Evolutionary conservation across 2,113 vertebrate species (phyloP).

Genomic region (Stegostoma tigrinum): DNA sequence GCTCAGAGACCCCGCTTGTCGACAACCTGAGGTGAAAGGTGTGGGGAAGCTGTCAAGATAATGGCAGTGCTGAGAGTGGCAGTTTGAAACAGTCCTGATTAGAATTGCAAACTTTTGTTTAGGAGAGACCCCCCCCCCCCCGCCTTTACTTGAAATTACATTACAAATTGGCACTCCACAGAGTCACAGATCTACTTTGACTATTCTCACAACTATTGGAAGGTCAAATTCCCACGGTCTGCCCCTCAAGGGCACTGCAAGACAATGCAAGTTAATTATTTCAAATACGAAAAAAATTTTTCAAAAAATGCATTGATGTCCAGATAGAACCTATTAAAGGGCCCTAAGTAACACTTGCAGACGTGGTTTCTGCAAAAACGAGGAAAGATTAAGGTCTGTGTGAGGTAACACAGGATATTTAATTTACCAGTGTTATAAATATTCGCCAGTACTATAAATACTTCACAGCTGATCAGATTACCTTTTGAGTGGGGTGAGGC

Average conservation of each 20-base stretch:
- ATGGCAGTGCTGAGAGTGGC: neutral
- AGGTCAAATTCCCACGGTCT: neutral
- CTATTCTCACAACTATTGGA: neutral
- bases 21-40: neutral
- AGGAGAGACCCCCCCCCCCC: neutral
- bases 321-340: neutral
- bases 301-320: neutral
- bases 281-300: neutral
- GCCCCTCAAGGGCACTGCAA: neutral
- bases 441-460: neutral
- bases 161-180: neutral
- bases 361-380: neutral
- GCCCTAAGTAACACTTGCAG: neutral
- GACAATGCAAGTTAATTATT: neutral
- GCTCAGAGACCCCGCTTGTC: neutral
- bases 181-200: neutral
- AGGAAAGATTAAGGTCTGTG: neutral
- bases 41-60: neutral
- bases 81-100: neutral
- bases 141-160: neutral
- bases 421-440: conserved; percentile 6
- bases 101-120: neutral
- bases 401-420: neutral
- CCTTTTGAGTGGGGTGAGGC: neutral
- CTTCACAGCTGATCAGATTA: neutral